phyloP scores from a whole-genome alignment of 2,113 vertebrate genomes.

The Tetrao urogallus region DNA sequence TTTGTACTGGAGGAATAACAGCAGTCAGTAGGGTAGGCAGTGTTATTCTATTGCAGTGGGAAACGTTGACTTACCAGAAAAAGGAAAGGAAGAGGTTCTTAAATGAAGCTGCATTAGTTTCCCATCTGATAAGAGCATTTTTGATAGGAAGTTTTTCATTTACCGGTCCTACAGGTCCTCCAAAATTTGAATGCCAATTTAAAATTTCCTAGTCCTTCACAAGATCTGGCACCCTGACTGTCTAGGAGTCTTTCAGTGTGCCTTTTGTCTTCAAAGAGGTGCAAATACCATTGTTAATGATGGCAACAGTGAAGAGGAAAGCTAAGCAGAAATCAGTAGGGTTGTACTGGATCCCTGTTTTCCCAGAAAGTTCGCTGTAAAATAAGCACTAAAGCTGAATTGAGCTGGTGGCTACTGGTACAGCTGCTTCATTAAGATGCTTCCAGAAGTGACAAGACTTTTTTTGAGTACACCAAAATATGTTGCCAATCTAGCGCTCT shows the following conservation, averaged over 20 bases:
- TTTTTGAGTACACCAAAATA: neutral
- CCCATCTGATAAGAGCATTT: neutral
- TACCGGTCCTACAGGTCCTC: neutral
- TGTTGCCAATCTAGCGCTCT: neutral
- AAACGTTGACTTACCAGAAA: neutral
- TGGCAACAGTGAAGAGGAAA: neutral
- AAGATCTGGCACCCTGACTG: neutral
- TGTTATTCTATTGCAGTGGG: neutral
- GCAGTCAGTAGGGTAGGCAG: neutral
- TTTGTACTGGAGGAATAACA: neutral
- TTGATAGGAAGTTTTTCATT: neutral
- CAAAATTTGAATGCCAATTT: neutral
- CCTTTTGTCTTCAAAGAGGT: neutral
- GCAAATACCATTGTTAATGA: fast-evolving
- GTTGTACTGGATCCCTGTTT: neutral
- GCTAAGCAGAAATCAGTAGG: neutral
- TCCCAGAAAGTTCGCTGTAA: neutral
- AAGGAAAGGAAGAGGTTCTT: neutral
- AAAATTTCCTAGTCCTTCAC: neutral
- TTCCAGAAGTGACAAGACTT: neutral
- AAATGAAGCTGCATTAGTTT: neutral
- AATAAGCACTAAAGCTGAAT: neutral
- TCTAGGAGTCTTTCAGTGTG: neutral
- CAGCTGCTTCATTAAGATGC: neutral
- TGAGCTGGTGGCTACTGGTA: neutral